Percentiles rank a stretch among this genome's conserved stretches.
These are phyloP conservation scores for Ispidina picta DNA, from an alignment of 2,797 vertebrate genomes.

Conservation along the genomic window DNA sequence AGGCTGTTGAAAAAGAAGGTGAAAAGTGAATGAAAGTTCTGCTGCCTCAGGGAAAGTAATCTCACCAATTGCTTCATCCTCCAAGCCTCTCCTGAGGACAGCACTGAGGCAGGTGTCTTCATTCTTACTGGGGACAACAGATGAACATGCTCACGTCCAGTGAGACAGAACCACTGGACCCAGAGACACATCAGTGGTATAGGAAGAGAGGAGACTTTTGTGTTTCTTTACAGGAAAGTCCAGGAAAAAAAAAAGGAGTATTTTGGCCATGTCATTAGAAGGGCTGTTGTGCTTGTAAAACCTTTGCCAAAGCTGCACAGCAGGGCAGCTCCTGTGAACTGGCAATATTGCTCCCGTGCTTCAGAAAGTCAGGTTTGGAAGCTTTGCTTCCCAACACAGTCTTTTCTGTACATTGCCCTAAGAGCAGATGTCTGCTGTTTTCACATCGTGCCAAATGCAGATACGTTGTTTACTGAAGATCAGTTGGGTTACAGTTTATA, in stretches of 20 bases:
- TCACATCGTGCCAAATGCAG: neutral
- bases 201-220: neutral
- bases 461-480: neutral
- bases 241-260: neutral
- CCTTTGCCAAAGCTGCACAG: accelerated
- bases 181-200: neutral
- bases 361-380: neutral
- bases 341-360: neutral
- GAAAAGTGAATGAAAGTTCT: constrained; percentile 49
- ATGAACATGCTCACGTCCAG: neutral
- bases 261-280: neutral
- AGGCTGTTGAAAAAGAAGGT: constrained; percentile 32
- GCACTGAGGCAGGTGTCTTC: neutral
- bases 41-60: constrained; percentile 15
- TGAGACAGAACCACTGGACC: neutral
- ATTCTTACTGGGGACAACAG: neutral
- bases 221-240: neutral
- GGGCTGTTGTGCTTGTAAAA: neutral
- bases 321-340: neutral
- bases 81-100: neutral
- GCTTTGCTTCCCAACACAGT: neutral
- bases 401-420: neutral
- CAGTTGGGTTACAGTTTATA: neutral
- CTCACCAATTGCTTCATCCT: neutral
- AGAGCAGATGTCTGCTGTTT: neutral